Conservation (phyloP, 2,113 vertebrate genomes). For the Dromaius novaehollandiae region DNA sequence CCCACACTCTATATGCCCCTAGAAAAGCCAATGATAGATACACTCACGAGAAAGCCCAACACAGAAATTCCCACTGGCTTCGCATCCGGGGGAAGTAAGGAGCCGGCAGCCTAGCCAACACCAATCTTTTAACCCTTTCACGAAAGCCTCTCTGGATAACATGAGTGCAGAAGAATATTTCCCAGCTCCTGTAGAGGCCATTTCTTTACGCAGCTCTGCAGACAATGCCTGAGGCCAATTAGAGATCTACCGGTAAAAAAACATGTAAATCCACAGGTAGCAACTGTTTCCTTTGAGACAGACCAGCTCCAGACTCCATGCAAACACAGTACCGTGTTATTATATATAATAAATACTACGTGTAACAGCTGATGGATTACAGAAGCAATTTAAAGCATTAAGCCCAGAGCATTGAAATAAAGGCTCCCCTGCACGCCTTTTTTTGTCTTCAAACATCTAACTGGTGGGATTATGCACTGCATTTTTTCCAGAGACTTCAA, state of each 20-base stretch:
- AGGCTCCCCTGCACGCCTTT: not conserved
- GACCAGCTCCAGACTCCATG: not conserved
- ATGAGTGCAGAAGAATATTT: fast-evolving
- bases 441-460: not conserved
- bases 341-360: not conserved
- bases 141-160: not conserved
- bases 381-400: not conserved
- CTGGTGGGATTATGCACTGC: not conserved
- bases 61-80: not conserved
- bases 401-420: not conserved
- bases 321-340: not conserved
- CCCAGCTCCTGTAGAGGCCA: not conserved
- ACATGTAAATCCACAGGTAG: not conserved
- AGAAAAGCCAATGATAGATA: not conserved
- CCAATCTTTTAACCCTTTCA: not conserved
- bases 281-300: not conserved
- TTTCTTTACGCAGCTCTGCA: not conserved
- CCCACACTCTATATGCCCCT: fast-evolving
- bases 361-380: not conserved
- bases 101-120: fast-evolving
- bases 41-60: not conserved
- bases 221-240: not conserved
- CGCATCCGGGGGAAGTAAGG: not conserved
- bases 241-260: not conserved
- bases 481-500: not conserved